Evolutionary conservation across 2,888 invertebrate genomes (phyloP).

Genomic region (Chrysomela aeneicollis): DNA sequence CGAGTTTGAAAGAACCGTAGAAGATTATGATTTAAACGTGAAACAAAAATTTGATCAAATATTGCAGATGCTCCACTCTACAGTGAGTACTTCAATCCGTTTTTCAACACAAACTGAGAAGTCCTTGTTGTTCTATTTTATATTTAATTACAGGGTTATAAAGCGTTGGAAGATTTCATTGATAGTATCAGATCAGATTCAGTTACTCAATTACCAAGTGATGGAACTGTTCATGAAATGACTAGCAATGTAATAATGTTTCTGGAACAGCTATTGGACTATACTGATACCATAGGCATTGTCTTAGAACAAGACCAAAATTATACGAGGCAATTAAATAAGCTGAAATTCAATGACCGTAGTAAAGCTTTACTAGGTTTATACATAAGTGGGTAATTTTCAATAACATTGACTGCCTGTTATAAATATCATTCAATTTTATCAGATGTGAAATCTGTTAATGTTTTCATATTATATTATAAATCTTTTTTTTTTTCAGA

Average conservation of each 20-base stretch:
- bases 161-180: constrained; percentile 91
- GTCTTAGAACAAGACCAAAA: constrained; percentile 70
- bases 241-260: constrained; percentile 95
- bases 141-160: constrained; percentile 75
- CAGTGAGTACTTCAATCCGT: constrained; percentile 64
- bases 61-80: constrained; percentile 75
- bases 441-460: too few species aligned
- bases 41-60: constrained; percentile 77
- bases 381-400: constrained; percentile 74
- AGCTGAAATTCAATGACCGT: constrained; percentile 64
- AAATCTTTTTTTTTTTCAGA: constrained; percentile 67
- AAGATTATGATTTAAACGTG: constrained; percentile 74
- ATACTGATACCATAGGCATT: constrained; percentile 77
- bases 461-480: too few species aligned
- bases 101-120: too few species aligned
- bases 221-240: constrained; percentile 97
- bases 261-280: constrained; percentile 84
- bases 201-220: constrained; percentile 86
- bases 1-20: constrained; percentile 80
- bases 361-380: constrained; percentile 76
- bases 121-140: background rate
- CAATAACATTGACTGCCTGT: background rate
- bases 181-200: constrained; percentile 84
- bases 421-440: too few species aligned
- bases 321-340: constrained; percentile 65